Evolutionary conservation across 2,888 invertebrate species (phyloP).

Genomic region (Scotopteryx bipunctaria): DNA sequence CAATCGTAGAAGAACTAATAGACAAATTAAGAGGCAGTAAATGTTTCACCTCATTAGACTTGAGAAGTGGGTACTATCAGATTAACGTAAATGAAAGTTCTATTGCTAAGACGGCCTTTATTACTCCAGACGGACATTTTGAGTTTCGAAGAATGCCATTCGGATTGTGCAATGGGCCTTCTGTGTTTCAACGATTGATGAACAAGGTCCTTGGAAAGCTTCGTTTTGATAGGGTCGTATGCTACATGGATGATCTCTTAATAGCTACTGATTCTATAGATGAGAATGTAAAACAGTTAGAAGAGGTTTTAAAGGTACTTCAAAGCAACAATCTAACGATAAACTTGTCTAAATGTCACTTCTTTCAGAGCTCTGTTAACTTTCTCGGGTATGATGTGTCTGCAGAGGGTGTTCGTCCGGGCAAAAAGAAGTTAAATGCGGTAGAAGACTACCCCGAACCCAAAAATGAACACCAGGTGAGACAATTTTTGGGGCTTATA

Average conservation of each 20-base stretch:
- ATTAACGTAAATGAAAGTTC: not conserved
- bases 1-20: not conserved
- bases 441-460: conserved; percentile 35
- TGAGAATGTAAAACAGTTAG: conserved; percentile 9
- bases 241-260: conserved; percentile 21
- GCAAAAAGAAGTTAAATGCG: conserved; percentile 32
- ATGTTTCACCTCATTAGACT: not conserved
- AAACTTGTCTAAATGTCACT: conserved; percentile 41
- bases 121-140: conserved; percentile 2
- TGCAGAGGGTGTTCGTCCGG: conserved; percentile 28
- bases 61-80: conserved; percentile 2
- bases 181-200: conserved; percentile 20
- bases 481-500: conserved; percentile 38
- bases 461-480: conserved; percentile 17
- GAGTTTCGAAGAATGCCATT: conserved; percentile 13
- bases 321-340: conserved; percentile 33
- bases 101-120: not conserved
- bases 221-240: not conserved
- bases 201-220: conserved; percentile 8
- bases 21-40: not conserved
- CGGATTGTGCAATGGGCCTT: conserved; percentile 16
- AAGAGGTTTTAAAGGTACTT: conserved; percentile 16
- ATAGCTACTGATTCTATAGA: conserved; percentile 5
- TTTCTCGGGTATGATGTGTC: conserved; percentile 32
- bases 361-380: conserved; percentile 33